Percentiles rank a stretch among this genome's conserved stretches.
Evolutionary conservation across 2,888 invertebrate species (phyloP).

Genomic region (Hypolimnas misippus): DNA sequence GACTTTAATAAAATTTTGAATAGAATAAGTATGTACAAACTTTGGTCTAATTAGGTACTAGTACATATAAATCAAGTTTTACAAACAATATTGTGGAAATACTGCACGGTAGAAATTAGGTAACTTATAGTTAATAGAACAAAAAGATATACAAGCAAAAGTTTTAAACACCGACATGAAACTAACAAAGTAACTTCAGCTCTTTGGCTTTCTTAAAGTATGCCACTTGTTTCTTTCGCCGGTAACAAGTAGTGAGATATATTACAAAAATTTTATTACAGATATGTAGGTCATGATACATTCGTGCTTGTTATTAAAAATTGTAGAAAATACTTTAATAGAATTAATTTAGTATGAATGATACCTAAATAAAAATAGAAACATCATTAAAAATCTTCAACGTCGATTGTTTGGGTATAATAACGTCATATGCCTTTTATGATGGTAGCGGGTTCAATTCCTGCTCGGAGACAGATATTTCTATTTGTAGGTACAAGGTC

Average conservation of each 20-base stretch:
- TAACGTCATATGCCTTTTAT: no score
- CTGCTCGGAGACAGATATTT: no score
- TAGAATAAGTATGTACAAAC: no score
- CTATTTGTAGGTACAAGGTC: no score
- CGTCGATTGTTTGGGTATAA: no score
- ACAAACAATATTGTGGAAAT: neutral
- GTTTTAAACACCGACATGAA: slow-evolving; percentile 21
- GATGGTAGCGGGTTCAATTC: no score
- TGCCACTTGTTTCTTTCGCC: slow-evolving; percentile 24
- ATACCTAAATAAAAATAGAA: no score
- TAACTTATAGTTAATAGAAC: slow-evolving; percentile 14
- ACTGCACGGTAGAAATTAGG: neutral
- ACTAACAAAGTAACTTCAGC: slow-evolving; percentile 17
- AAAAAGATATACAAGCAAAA: slow-evolving; percentile 22
- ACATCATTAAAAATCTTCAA: no score
- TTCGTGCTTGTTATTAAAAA: neutral
- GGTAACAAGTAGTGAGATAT: slow-evolving; percentile 20
- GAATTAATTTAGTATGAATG: no score
- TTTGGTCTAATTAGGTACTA: neutral
- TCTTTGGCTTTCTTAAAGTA: slow-evolving; percentile 24
- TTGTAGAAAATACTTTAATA: no score
- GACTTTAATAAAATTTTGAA: no score
- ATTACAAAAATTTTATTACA: neutral
- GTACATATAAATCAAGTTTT: neutral
- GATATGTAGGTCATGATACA: neutral